A percentile compares a stretch with the other conserved stretches of the same genome.
phyloP scores from a whole-genome alignment of 2,113 vertebrate species.

The Dipodomys ordii region DNA sequence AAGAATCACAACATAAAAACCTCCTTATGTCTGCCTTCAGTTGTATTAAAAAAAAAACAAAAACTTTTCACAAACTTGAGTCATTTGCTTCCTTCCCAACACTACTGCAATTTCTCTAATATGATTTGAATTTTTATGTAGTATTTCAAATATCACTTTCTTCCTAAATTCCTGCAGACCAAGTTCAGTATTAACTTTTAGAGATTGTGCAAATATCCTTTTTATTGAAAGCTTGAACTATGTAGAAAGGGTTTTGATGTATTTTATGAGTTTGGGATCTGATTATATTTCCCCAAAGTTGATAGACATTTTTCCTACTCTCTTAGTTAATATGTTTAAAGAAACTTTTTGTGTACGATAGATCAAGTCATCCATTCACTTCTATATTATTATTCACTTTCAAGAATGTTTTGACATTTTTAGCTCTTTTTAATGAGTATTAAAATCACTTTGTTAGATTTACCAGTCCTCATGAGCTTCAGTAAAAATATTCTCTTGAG shows the following conservation, averaged over 20 bases:
- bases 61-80: not conserved
- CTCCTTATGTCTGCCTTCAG: rapidly evolving
- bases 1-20: not conserved
- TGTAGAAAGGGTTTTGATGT: not conserved
- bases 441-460: not conserved
- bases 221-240: not conserved
- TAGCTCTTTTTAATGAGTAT: not conserved
- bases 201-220: not conserved
- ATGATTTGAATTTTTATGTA: not conserved
- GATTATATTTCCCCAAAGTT: not conserved
- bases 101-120: not conserved
- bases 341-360: not conserved
- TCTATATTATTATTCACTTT: not conserved
- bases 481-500: not conserved
- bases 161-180: not conserved
- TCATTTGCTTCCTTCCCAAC: not conserved
- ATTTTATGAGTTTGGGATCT: not conserved
- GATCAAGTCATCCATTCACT: not conserved
- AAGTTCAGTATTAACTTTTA: not conserved
- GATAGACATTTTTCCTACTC: not conserved
- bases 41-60: not conserved
- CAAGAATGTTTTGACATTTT: not conserved
- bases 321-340: not conserved
- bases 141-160: not conserved
- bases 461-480: not conserved